Percentiles rank a stretch among this genome's conserved stretches.
phyloP scores from a whole-genome alignment of 2,888 invertebrate genomes.

The Philaethria dido region DNA sequence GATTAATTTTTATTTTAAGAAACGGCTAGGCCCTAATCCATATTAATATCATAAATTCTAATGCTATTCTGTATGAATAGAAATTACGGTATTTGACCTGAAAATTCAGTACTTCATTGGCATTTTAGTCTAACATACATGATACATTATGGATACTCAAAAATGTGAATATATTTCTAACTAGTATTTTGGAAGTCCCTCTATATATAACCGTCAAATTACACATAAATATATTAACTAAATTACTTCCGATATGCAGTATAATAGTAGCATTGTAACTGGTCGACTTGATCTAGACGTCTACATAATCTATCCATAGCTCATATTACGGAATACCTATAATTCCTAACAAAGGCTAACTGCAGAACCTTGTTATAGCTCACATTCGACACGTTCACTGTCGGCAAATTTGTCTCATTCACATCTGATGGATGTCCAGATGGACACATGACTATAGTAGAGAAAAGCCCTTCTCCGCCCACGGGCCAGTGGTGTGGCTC shows the following conservation, averaged over 20 bases:
- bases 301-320: conserved; percentile 2
- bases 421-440: conserved; percentile 91
- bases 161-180: too few species aligned
- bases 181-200: too few species aligned
- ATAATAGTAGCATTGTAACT: neutral
- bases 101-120: neutral
- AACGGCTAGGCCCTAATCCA: neutral
- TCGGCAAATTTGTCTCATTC: conserved; percentile 91
- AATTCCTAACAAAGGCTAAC: conserved; percentile 35
- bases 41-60: too few species aligned
- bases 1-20: neutral
- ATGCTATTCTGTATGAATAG: neutral
- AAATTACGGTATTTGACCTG: neutral
- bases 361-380: conserved; percentile 83
- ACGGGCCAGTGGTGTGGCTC: conserved; percentile 93
- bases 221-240: too few species aligned
- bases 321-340: conserved; percentile 5
- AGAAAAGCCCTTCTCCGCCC: conserved; percentile 87
- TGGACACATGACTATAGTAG: conserved; percentile 91
- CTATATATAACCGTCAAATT: too few species aligned
- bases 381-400: conserved; percentile 92
- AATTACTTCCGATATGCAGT: neutral
- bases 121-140: too few species aligned
- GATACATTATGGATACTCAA: too few species aligned
- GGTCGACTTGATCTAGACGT: neutral